Percentiles rank a stretch among this genome's conserved stretches.
Evolutionary conservation across 2,797 vertebrate genomes (phyloP).

Genomic region (Micrastur ruficollis): DNA sequence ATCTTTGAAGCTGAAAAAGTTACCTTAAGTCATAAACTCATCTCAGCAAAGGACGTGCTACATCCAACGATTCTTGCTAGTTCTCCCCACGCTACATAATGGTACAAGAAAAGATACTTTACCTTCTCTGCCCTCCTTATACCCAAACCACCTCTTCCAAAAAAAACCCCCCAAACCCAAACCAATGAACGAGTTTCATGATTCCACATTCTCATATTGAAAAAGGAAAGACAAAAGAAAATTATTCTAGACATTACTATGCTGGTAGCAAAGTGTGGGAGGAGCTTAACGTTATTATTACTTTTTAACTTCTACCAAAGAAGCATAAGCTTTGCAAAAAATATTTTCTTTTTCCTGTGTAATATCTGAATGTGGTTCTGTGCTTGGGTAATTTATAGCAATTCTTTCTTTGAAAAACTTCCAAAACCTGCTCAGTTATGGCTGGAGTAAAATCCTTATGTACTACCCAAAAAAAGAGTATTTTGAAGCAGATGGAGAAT

Average conservation of each 20-base stretch:
- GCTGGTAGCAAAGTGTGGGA: background rate
- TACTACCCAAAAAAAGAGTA: background rate
- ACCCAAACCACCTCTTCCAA: background rate
- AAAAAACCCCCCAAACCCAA: background rate
- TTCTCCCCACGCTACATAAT: background rate
- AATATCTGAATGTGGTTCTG: background rate
- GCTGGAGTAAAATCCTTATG: background rate
- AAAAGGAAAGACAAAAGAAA: background rate
- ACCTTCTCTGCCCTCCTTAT: background rate
- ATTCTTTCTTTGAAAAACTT: background rate
- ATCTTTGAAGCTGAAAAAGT: background rate
- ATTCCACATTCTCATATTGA: background rate
- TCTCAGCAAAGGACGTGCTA: background rate
- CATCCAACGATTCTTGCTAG: background rate
- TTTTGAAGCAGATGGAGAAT: background rate
- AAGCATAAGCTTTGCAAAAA: background rate
- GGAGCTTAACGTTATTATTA: background rate
- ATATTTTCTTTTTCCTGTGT: fast-evolving
- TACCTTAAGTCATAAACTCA: background rate
- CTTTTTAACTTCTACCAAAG: background rate
- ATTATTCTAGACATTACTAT: background rate
- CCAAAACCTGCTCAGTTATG: background rate
- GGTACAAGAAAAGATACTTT: background rate
- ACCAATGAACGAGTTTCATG: background rate
- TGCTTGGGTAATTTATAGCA: background rate